Base-by-base conservation (phyloP, 2,888 invertebrate genomes). In the Sicus ferrugineus region DNA sequence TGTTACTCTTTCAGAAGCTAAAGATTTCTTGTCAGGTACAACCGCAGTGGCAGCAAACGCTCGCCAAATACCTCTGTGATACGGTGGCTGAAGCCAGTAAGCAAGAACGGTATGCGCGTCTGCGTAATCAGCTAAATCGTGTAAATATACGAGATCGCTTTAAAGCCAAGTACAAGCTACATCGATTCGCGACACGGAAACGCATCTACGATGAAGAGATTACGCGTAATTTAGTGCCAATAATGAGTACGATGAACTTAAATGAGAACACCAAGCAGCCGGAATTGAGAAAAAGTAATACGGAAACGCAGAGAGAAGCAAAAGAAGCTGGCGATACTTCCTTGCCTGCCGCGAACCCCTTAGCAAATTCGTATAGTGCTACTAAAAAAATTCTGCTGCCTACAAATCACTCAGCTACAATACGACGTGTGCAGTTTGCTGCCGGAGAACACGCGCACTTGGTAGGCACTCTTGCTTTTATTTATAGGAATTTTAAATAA, bases 351-450 rank as follows among this genome's bases (percentile, higher is more conserved):
- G 30, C 9, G 26, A 2, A 54, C 28, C 4, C 23, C 52, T 3
- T 48, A 7, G 9, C 61, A 3, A 34, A 69, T 16, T 50, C 38
- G 38, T 30, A 65, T 9, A 59, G 67, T 46, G 21, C 48, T 0
- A 54, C 38, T n/a, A 46, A 14, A 19, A 66, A 46, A 6, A 31
- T 38, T 16, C 5, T 38, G 4, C 67, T 72, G 3, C 79, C 81
- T 0, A 11, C 80, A 5, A 80, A 78, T 38, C 74, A 72, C 0
- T 31, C 74, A 2, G 77, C 82, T 0, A 74, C 78, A 58, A 84
- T 85, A 42, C 79, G 77, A 7, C 79, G 79, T 34, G 80, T 86
- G 54, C 78, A 81, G 70, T 86, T 85, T 73, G 85, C 83, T 16
- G 80, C 80, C 2, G 84, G 83, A 2, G 81, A 81, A 54, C 81